Conservation (phyloP, 2,888 invertebrate genomes). For the Callosobruchus maculatus region DNA sequence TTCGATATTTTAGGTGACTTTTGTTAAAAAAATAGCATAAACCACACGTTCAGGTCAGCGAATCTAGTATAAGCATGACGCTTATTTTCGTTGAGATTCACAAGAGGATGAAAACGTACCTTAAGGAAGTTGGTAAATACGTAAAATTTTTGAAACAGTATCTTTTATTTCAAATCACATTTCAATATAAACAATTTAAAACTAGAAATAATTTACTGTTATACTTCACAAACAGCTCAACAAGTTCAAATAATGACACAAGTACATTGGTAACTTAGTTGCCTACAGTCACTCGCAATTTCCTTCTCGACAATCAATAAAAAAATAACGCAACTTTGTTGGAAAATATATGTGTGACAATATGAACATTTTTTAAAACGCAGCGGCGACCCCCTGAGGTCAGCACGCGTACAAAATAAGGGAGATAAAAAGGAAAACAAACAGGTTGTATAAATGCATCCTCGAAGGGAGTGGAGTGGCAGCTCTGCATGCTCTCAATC, state of each 20-base stretch:
- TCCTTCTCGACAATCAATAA: slow-evolving; percentile 20
- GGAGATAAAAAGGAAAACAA: slow-evolving; percentile 17
- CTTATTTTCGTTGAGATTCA: too few species aligned
- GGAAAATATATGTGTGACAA: not conserved
- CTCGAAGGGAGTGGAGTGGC: not conserved
- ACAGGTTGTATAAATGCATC: slow-evolving; percentile 8
- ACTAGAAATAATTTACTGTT: slow-evolving; percentile 38
- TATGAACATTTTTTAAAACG: not conserved
- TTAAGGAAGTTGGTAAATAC: not conserved
- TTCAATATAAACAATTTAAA: slow-evolving; percentile 39
- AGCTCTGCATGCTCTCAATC: slow-evolving; percentile 17
- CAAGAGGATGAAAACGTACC: too few species aligned
- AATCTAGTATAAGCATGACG: too few species aligned
- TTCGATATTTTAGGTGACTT: too few species aligned
- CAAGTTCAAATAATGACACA: slow-evolving; percentile 28
- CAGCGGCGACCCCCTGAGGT: not conserved
- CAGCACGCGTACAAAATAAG: slow-evolving; percentile 2
- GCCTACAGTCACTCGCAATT: slow-evolving; percentile 25
- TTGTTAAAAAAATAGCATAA: too few species aligned
- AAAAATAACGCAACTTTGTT: slow-evolving; percentile 16
- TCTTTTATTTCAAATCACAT: slow-evolving; percentile 43
- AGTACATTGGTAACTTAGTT: slow-evolving; percentile 31
- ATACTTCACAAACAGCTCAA: slow-evolving; percentile 31
- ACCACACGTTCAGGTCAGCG: too few species aligned
- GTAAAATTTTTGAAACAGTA: slow-evolving; percentile 20